phyloP scores from a whole-genome alignment of 2,113 vertebrate genomes.

The Erythrolamprus reginae region DNA sequence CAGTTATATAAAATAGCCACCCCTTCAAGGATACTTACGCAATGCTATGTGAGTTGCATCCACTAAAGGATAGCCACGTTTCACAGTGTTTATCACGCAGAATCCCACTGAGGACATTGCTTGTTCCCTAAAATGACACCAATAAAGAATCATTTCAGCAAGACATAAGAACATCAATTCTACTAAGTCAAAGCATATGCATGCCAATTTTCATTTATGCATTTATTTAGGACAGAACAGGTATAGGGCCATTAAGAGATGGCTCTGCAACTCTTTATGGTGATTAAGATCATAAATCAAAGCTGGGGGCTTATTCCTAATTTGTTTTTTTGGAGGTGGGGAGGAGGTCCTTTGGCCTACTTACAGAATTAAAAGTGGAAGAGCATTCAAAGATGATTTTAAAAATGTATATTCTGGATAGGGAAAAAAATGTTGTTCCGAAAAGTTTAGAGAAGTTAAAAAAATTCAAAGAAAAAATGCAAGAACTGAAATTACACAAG shows the following conservation, averaged over 20 bases:
- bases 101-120: constrained; percentile 88
- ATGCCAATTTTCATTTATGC: background rate
- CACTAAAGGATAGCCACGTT: constrained; percentile 90
- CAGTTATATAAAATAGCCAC: background rate
- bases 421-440: background rate
- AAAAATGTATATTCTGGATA: background rate
- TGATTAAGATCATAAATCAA: background rate
- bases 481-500: background rate
- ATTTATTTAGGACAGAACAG: background rate
- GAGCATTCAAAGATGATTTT: background rate
- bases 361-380: background rate
- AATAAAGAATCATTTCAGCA: constrained; percentile 1
- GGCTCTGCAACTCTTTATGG: too few species aligned
- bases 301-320: background rate
- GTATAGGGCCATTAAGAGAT: background rate
- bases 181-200: background rate
- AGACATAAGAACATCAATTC: background rate
- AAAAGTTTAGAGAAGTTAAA: background rate
- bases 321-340: background rate
- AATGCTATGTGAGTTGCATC: constrained; percentile 95
- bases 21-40: constrained; percentile 71
- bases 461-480: background rate
- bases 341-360: too few species aligned
- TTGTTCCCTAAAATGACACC: constrained; percentile 80
- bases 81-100: constrained; percentile 87